phyloP scores from a whole-genome alignment of 2,888 invertebrate genomes.

The Pterobdella sp. region DNA sequence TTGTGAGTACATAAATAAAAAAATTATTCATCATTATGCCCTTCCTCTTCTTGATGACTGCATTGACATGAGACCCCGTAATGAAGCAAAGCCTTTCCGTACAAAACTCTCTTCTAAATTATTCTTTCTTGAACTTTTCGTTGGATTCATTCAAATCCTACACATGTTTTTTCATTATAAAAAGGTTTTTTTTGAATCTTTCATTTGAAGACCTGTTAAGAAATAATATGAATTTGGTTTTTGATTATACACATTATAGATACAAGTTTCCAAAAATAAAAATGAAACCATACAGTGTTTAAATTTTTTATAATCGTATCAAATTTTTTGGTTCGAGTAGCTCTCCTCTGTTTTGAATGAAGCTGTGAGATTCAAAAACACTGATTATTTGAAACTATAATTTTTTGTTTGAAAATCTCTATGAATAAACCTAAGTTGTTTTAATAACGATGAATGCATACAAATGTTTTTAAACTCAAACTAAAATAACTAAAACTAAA shows the following conservation, averaged over 20 bases:
- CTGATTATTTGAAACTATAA: too few species aligned
- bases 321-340: too few species aligned
- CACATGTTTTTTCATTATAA: not conserved
- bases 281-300: not conserved
- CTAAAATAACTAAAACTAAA: too few species aligned
- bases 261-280: not conserved
- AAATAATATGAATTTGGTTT: not conserved
- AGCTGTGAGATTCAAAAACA: too few species aligned
- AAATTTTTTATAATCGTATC: too few species aligned
- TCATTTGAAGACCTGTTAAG: too few species aligned
- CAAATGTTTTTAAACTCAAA: too few species aligned
- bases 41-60: slow-evolving; percentile 10
- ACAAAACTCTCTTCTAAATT: not conserved
- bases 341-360: too few species aligned
- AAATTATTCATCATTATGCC: slow-evolving; percentile 13
- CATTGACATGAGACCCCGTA: slow-evolving; percentile 8
- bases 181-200: not conserved
- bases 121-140: not conserved
- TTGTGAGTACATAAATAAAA: not conserved
- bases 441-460: too few species aligned
- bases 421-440: too few species aligned
- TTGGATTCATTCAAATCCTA: not conserved
- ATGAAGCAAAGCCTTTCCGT: slow-evolving; percentile 10
- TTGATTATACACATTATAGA: not conserved
- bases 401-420: too few species aligned